These are phyloP conservation scores for Agelas oroides DNA, from an alignment of 37 sponge, comb jelly and placozoan genomes.

Conservation along the genomic window DNA sequence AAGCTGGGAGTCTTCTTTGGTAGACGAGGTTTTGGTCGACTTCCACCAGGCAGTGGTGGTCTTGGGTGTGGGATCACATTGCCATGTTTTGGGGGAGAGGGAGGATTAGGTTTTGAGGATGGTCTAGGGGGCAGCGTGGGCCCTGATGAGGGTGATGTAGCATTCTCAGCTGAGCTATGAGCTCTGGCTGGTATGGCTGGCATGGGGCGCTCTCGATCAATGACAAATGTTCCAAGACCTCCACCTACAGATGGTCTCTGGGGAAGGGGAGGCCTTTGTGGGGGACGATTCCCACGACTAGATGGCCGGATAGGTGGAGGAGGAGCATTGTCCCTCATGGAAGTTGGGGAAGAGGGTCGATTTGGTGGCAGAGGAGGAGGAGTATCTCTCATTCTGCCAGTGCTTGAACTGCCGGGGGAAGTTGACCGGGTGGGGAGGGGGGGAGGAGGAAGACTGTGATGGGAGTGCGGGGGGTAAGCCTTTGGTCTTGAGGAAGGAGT, in stretches of 20 bases:
- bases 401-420: not conserved
- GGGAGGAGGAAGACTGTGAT: slow-evolving; percentile 21
- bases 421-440: slow-evolving; percentile 11
- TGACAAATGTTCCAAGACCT: not conserved
- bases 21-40: slow-evolving; percentile 42
- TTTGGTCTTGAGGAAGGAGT: not conserved
- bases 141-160: not conserved
- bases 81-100: slow-evolving; percentile 4
- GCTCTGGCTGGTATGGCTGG: too few species aligned
- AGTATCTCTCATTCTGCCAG: not conserved
- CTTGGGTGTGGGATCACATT: not conserved
- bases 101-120: not conserved
- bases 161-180: too few species aligned
- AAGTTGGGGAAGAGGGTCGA: slow-evolving; percentile 14
- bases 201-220: too few species aligned
- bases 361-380: slow-evolving; percentile 28
- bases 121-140: slow-evolving; percentile 30
- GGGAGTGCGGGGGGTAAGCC: slow-evolving; percentile 1
- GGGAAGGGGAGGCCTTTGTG: not conserved
- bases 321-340: not conserved
- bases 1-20: slow-evolving; percentile 1
- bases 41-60: not conserved
- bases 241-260: not conserved
- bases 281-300: too few species aligned
- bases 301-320: too few species aligned